Percentiles rank a stretch among this genome's conserved stretches.
Conservation (phyloP, 2,888 invertebrate genomes). For the Drosophila cognata region DNA sequence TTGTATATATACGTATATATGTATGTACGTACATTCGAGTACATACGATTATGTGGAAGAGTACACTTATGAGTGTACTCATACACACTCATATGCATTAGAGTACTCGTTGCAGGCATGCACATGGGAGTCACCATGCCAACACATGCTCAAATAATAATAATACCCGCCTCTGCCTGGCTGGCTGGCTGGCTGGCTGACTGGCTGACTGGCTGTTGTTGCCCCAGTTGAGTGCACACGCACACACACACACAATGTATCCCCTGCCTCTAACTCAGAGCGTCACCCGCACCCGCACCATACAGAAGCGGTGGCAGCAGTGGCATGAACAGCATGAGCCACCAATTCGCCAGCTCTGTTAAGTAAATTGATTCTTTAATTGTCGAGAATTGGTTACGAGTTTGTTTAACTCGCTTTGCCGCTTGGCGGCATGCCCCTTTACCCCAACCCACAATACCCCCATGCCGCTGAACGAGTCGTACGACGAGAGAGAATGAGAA, state of each 20-base stretch:
- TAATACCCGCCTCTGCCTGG: slow-evolving; percentile 57
- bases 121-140: slow-evolving; percentile 27
- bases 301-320: slow-evolving; percentile 18
- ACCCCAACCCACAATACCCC: slow-evolving; percentile 66
- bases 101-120: slow-evolving; percentile 17
- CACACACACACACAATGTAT: slow-evolving; percentile 9
- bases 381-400: slow-evolving; percentile 79
- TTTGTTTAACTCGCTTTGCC: slow-evolving; percentile 73
- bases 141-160: slow-evolving; percentile 56
- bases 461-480: slow-evolving; percentile 45
- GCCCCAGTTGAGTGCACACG: slow-evolving; percentile 47
- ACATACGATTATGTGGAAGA: neutral
- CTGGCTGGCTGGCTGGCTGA: slow-evolving; percentile 5
- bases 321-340: slow-evolving; percentile 24
- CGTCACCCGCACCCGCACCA: slow-evolving; percentile 56
- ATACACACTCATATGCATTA: slow-evolving; percentile 14
- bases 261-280: slow-evolving; percentile 25
- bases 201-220: slow-evolving; percentile 19
- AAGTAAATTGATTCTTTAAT: slow-evolving; percentile 79
- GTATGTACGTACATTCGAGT: slow-evolving; percentile 22
- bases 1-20: neutral
- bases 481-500: neutral
- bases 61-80: slow-evolving; percentile 13
- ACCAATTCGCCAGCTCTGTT: slow-evolving; percentile 76
- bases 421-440: slow-evolving; percentile 42